phyloP scores from a whole-genome alignment of 2,113 vertebrate species.

The Cynopterus brachyotis region DNA sequence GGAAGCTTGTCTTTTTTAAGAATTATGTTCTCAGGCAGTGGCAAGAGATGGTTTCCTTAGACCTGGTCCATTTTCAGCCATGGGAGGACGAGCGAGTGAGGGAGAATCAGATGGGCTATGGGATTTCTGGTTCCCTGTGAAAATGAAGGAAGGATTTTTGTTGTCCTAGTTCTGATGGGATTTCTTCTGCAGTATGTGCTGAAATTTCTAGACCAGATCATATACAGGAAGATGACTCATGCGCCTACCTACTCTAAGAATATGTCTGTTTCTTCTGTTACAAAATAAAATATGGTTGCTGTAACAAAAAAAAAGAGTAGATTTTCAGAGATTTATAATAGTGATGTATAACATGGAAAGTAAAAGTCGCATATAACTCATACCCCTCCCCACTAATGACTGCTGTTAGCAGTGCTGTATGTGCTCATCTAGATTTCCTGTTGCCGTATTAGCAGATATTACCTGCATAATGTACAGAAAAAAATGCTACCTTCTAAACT shows the following conservation, averaged over 20 bases:
- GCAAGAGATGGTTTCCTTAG: neutral
- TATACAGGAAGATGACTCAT: slow-evolving; percentile 4
- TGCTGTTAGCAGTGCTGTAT: rapidly evolving
- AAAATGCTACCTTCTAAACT: neutral
- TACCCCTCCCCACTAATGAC: neutral
- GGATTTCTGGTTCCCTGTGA: neutral
- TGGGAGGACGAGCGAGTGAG: neutral
- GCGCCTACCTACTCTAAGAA: neutral
- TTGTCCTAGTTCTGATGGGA: neutral
- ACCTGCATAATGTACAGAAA: neutral
- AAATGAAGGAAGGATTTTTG: neutral
- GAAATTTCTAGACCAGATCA: neutral
- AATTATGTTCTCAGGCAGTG: neutral
- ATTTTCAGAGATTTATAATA: slow-evolving; percentile 30
- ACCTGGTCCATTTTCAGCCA: neutral
- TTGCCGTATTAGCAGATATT: neutral
- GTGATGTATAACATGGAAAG: neutral
- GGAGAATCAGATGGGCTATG: neutral
- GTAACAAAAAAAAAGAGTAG: neutral
- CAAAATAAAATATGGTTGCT: neutral
- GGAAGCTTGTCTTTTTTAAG: neutral
- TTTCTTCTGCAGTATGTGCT: neutral
- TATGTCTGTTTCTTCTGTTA: slow-evolving; percentile 25
- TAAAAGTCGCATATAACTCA: neutral
- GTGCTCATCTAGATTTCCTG: neutral